Evolutionary conservation across 2,797 vertebrate genomes (phyloP).

Genomic region (Atherinosoma microstoma): DNA sequence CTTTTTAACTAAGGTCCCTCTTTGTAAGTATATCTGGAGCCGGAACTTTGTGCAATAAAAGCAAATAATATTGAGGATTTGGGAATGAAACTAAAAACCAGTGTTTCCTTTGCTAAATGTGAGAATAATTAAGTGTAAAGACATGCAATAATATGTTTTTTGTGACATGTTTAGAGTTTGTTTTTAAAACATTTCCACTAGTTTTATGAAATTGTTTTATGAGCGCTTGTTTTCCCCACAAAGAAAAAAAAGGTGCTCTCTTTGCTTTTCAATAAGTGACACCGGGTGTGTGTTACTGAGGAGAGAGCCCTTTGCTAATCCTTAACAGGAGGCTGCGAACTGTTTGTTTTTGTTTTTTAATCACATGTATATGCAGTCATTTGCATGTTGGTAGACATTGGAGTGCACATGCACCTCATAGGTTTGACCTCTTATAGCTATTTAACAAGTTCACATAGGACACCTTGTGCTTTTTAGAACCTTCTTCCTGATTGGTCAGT

Average conservation of each 20-base stretch:
- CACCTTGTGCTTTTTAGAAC: slow-evolving; percentile 3
- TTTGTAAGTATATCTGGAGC: background rate
- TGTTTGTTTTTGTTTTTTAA: background rate
- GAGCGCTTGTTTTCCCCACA: slow-evolving; percentile 2
- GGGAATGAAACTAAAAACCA: background rate
- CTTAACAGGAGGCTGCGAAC: background rate
- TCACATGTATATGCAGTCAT: background rate
- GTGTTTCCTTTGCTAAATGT: background rate
- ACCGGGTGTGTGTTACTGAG: slow-evolving; percentile 17
- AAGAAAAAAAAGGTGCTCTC: slow-evolving; percentile 2
- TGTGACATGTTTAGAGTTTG: background rate
- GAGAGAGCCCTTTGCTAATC: slow-evolving; percentile 4
- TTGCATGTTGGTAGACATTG: background rate
- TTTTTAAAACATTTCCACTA: background rate
- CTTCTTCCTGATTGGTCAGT: slow-evolving; percentile 23
- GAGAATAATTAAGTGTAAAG: background rate
- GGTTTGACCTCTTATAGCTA: background rate
- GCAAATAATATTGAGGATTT: background rate
- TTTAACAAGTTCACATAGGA: slow-evolving; percentile 13
- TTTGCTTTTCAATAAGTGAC: background rate
- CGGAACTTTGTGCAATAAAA: background rate
- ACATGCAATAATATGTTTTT: background rate
- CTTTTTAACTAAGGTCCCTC: background rate
- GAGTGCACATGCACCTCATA: background rate
- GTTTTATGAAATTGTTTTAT: background rate